phyloP scores from a whole-genome alignment of 2,113 vertebrate genomes.

The Clarias batrachus region DNA sequence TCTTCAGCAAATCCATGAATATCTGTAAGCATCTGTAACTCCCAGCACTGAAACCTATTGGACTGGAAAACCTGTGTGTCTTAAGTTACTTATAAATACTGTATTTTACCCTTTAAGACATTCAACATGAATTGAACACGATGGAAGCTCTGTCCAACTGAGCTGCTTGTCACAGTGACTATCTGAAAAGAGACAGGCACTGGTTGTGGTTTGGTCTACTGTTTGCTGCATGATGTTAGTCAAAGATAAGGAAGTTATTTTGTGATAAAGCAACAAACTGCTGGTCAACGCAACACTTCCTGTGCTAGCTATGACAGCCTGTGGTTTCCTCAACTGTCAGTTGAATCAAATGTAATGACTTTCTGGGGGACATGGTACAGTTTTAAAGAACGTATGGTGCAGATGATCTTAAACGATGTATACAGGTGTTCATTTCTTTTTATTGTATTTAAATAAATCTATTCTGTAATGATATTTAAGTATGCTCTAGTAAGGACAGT shows the following conservation, averaged over 20 bases:
- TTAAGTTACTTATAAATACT: not conserved
- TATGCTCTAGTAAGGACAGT: not conserved
- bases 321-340: slow-evolving; percentile 61
- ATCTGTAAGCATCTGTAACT: not conserved
- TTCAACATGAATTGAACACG: not conserved
- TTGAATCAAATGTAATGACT: slow-evolving; percentile 13
- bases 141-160: not conserved
- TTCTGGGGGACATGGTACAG: not conserved
- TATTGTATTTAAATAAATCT: slow-evolving; percentile 4
- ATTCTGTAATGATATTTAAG: not conserved
- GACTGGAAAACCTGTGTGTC: not conserved
- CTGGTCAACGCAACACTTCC: not conserved
- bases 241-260: slow-evolving; percentile 28
- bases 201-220: slow-evolving; percentile 30
- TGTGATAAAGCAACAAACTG: not conserved
- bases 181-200: slow-evolving; percentile 37
- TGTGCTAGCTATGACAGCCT: slow-evolving; percentile 20
- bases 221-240: slow-evolving; percentile 19
- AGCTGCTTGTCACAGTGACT: not conserved
- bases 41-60: not conserved
- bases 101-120: not conserved
- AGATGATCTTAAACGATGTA: not conserved
- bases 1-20: not conserved
- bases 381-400: not conserved
- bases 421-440: not conserved